Evolutionary conservation across 2,113 vertebrate genomes (phyloP), one percentile per base, ranked within the genome.

Genomic region (Bubo blakistoni): DNA sequence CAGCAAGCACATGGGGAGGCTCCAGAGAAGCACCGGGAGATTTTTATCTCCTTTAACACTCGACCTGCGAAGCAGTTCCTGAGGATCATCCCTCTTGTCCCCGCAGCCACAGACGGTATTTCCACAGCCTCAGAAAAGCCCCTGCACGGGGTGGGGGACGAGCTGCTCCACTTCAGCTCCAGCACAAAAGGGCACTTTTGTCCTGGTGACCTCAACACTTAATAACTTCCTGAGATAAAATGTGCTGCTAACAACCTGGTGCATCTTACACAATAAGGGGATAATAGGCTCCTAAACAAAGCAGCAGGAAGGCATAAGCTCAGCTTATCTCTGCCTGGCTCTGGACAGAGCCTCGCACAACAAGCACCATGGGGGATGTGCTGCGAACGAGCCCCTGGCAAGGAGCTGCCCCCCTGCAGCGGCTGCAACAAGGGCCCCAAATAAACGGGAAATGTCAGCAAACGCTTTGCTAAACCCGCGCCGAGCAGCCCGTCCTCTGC

Each of bases 21-120:
- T 78, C 57, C 20, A 58, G 69, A 22, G 49, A 54, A 58, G 10
- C 6, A 0, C 63, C 11, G 0, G 30, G 27, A 74, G 73, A 38
- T 22, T 87, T 84, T 87, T 40, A 18, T 55, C 52, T 77, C 32
- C 61, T 89, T 85, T 22, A 47, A 3, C 2, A 13, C 30, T 66
- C 0, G 1, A 47, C 17, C 58, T 0, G 0, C 76, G 36, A 13
- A 88, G 58, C 9, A 3, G 6, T 19, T 92, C 72, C 95, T 27
- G 49, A 71, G 58, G 25, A 14, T 59, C 38, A 40, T n/a, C 52
- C 52, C 81, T 40, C 62, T 55, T 30, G 2, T 27, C 34, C 63
- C 29, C 0, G 2, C n/a, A 25, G 54, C 71, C 1, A 0, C 67
- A 80, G 38, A 9, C 0, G 1, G 21, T 2, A 10, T 24, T 85